A percentile compares a stretch with the other conserved stretches of the same genome.
Evolutionary conservation across 30 jellyfish, hydroid and myxozoan species (phyloP).

Genomic region (Rhopilema esculentum): DNA sequence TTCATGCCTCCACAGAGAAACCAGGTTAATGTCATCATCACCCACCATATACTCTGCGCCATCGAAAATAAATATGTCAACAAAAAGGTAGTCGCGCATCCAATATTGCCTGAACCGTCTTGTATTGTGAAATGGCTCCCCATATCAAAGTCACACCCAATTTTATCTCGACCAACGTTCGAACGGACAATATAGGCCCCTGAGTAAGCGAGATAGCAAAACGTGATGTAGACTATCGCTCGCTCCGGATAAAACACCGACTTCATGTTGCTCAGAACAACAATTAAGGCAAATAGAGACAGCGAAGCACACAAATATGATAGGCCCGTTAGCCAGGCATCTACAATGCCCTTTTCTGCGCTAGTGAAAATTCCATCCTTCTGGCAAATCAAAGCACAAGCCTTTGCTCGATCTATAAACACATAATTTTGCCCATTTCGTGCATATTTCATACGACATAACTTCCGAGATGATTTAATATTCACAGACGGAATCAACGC

Average conservation of each 20-base stretch:
- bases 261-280: conserved; percentile 72
- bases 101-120: conserved; percentile 96
- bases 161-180: conserved; percentile 79
- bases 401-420: conserved; percentile 69
- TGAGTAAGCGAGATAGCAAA: conserved; percentile 78
- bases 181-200: conserved; percentile 82
- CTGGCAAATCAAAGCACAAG: conserved; percentile 93
- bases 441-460: conserved; percentile 76
- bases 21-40: conserved; percentile 90
- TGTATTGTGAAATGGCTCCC: conserved; percentile 83
- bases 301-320: conserved; percentile 82
- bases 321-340: conserved; percentile 90
- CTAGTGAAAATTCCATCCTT: conserved; percentile 87
- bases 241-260: conserved; percentile 84
- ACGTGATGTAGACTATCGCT: conserved; percentile 83
- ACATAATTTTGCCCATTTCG: conserved; percentile 85
- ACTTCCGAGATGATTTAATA: conserved; percentile 70
- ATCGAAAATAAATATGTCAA: conserved; percentile 88
- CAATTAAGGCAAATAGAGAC: conserved; percentile 73
- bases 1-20: conserved; percentile 91
- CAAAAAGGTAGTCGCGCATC: conserved; percentile 95
- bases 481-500: conserved; percentile 65
- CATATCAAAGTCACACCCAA: conserved; percentile 80
- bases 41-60: conserved; percentile 99
- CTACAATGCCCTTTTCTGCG: conserved; percentile 81